Conservation (phyloP, 2,797 vertebrate species). For the Hirundo rustica region DNA sequence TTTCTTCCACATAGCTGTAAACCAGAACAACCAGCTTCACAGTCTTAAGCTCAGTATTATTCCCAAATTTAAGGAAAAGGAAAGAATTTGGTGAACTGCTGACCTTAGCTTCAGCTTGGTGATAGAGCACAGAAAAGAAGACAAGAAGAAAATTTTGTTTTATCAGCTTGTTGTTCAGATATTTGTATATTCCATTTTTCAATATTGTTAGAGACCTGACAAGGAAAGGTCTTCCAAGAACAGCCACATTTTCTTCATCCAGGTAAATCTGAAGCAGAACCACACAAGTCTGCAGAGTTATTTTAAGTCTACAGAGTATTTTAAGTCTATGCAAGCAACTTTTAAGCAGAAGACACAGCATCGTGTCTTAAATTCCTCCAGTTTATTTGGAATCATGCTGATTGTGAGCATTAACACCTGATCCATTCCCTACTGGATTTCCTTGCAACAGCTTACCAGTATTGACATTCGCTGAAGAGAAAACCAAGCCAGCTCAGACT, state of each 20-base stretch:
- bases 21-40: neutral
- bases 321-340: neutral
- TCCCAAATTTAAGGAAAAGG: neutral
- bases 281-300: neutral
- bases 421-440: slow-evolving; percentile 7
- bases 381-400: neutral
- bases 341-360: neutral
- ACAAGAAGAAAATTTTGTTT: neutral
- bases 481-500: slow-evolving; percentile 16
- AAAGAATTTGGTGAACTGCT: neutral
- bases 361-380: neutral
- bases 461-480: slow-evolving; percentile 6
- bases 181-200: neutral
- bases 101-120: neutral
- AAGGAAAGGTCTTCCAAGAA: neutral
- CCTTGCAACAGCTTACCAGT: neutral
- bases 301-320: neutral
- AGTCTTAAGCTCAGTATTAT: neutral
- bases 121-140: neutral
- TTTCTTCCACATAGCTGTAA: neutral
- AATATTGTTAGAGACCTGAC: neutral
- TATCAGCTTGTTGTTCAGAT: neutral
- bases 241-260: neutral
- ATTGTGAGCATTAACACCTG: slow-evolving; percentile 20
- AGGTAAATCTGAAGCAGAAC: neutral